Percentiles rank a stretch among this genome's conserved stretches.
Evolutionary conservation across 2,113 vertebrate genomes (phyloP).

Genomic region (Phoxinus phoxinus): DNA sequence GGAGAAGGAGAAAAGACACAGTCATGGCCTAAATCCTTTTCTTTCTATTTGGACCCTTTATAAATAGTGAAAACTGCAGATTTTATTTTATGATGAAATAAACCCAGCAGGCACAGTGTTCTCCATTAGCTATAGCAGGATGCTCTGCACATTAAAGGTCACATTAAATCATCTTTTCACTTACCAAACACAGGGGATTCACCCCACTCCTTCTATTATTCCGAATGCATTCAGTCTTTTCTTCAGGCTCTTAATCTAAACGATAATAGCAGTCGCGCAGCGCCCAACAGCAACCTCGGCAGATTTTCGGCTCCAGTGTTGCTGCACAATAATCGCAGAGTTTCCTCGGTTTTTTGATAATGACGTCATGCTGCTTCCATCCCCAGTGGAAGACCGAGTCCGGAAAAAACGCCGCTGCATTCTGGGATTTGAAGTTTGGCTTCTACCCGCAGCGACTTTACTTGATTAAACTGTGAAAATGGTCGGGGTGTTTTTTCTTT

Average conservation of each 20-base stretch:
- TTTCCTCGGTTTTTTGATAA: slow-evolving; percentile 64
- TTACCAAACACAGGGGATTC: slow-evolving; percentile 74
- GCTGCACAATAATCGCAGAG: slow-evolving; percentile 64
- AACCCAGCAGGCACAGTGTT: background rate
- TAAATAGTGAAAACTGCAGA: background rate
- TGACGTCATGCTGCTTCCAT: slow-evolving; percentile 69
- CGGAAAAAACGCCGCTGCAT: slow-evolving; percentile 9
- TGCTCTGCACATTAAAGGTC: slow-evolving; percentile 24
- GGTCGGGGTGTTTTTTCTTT: too few relatives aligned
- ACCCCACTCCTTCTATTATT: slow-evolving; percentile 69
- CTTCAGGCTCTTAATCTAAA: slow-evolving; percentile 59
- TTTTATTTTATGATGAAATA: background rate
- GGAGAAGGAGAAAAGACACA: background rate
- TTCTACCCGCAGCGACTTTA: too few relatives aligned
- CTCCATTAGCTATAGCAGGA: slow-evolving; percentile 39
- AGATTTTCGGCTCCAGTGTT: slow-evolving; percentile 52
- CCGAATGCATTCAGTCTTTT: slow-evolving; percentile 70
- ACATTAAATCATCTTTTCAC: slow-evolving; percentile 56
- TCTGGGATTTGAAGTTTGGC: slow-evolving; percentile 60
- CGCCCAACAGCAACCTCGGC: slow-evolving; percentile 57
- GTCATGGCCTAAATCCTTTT: background rate
- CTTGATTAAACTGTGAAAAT: background rate
- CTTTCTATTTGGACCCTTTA: background rate
- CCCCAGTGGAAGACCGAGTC: slow-evolving; percentile 49
- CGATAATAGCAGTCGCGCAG: slow-evolving; percentile 60